Evolutionary conservation across 2,113 vertebrate species (phyloP), one percentile per base, ranked within the genome.

Genomic region (Bos taurus): DNA sequence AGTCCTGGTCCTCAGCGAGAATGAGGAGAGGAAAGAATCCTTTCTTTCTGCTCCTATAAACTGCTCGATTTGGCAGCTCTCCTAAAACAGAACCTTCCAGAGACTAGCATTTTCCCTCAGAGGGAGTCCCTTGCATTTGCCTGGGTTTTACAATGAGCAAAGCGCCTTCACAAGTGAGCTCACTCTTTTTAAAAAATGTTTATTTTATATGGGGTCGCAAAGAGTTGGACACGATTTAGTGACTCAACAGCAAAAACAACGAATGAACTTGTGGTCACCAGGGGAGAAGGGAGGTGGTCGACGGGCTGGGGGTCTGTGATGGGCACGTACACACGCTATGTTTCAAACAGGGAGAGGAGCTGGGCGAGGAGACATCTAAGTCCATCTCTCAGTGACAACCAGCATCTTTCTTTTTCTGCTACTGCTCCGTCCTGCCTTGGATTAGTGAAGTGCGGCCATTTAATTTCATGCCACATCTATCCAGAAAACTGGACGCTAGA

Each of bases 341-440:
- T 12, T 71, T 19, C 46, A 6, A 11, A 23, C 86, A 78, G 64
- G 97, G 33, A 5, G 98, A 98, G 91, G 90, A 95, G 71, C 81
- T 67, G 2, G 30, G 48, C 7, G 7, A 83, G 33, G 46, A 33
- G 25, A n/a, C 26, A 6, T 12, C 3, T 8, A 16, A 95, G 93
- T 88, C 95, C 88, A 36, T 16, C 71, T 84, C 40, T 1, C 80
- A 94, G 90, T 92, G 46, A 83, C 62, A 95, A 96, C 86, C 62
- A 93, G 67, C 43, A 23, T 25, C 64, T 93, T 83, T 56, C 97
- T 87, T 85, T 25, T 97, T 95, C 98, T 96, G 96, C 98, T 98
- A 97, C 98, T 98, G 28, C 40, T 93, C 8, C 23, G 28, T 64
- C 50, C 36, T 92, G 87, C 40, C 59, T 52, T 67, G 48, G 40